Base-by-base conservation (phyloP, 2,888 invertebrate species). In the Sarcophaga carnaria region DNA sequence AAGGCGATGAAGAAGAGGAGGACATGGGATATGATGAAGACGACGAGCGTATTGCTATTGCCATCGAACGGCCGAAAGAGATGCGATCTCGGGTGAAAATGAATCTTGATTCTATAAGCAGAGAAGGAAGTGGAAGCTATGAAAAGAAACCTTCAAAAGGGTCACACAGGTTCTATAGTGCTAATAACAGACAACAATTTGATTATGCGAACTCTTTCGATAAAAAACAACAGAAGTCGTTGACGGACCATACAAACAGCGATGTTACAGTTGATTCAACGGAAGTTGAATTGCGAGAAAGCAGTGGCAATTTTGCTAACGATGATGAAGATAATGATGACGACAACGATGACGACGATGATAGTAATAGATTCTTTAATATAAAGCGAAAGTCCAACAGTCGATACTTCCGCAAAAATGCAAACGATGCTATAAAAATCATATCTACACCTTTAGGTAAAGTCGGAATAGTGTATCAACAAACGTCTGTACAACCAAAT, bases 371-470 rank as follows among this genome's bases (percentile, higher is more conserved):
- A 88, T 91, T 91, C 89, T 93, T 92, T 88, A 91, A 91, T 85
- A 90, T 92, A 22, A 91, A 91, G 54, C 92, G 91, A 62, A 92
- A 91, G 87, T 90, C 90, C 60, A 90, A 90, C 27, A 91, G 90
- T 88, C 93, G 92, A 45, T 94, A 94, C 87, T 93, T 93, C 88
- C 92, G 93, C 49, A 93, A 93, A 90, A 93, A 93, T 77, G 91
- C 93, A 63, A 93, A 94, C 77, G 94, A 93, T 90, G 94, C 93
- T 17, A 94, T 94, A 27, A 94, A 94, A 89, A 94, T 94, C 22
- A 94, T 94, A 82, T 93, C 94, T 6, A 94, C 94, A 59, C 94
- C 94, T 2, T 89, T 93, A 80, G 94, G 94, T 27, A 93, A 93
- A 89, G 94, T 94, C 76, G 93, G 94, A 86, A 94, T 94, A 88